Evolutionary conservation across 1,140 invertebrate species (phyloP), one percentile per base, ranked within the genome.

Genomic region (Danaus melanippus): DNA sequence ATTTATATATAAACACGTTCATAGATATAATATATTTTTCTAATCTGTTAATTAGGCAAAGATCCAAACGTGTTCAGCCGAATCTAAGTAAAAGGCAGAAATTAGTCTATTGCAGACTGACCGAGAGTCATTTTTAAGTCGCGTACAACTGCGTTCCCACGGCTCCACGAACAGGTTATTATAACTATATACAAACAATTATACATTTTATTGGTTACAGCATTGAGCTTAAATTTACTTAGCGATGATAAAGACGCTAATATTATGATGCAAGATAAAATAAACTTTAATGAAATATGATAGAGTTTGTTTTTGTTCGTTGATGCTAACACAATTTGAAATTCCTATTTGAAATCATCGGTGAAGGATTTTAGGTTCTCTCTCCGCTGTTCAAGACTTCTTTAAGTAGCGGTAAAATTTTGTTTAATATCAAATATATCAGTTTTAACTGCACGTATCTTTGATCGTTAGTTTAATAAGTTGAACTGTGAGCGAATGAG

Each of bases 81-180:
- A 32, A 81, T 77, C 79, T 81, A 81, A 83, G 83, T 84, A 84
- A 86, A 83, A 86, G 79, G 74, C 80, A 81, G 75, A 80, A 86
- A 86, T 86, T 86, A 75, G 83, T 83, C 80, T 84, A 83, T 84
- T 83, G 80, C 80, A 82, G 76, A 70, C 70, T 74, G 77, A 79
- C 79, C 77, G 79, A 83, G 76, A 69, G 74, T 62, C 82, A 76
- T 82, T 86, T 85, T 82, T 79, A 81, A 74, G 64, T 78, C 79
- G 82, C 79, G 78, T 82, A 84, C 78, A 76, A 83, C 71, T 80
- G 55, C 72, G 82, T 86, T 85, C 82, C 82, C 82, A 85, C 82
- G 82, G 71, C 79, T 73, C 77, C 67, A 71, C 79, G 82, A 85
- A 85, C 79, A 74, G 76, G 82, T 85, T 85, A 85, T 85, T 85